Evolutionary conservation across 2,797 vertebrate species (phyloP).

Genomic region (Lepilemur septentrionalis): DNA sequence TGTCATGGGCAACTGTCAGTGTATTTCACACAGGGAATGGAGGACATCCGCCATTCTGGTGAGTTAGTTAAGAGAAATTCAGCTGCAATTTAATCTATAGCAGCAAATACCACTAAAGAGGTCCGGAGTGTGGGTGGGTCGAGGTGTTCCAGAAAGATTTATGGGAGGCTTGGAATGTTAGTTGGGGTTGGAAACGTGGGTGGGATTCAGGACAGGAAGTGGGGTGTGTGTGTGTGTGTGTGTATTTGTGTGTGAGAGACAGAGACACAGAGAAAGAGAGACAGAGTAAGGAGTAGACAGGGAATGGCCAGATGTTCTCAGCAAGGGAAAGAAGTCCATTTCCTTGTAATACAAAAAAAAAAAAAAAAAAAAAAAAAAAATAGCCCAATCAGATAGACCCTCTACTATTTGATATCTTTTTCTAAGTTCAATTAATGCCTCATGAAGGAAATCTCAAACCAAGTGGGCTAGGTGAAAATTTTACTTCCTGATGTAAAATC

Average conservation of each 20-base stretch:
- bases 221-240: background rate
- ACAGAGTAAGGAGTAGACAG: background rate
- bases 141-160: background rate
- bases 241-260: background rate
- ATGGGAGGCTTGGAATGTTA: background rate
- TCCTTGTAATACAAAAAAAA: background rate
- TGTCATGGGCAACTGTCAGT: background rate
- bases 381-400: background rate
- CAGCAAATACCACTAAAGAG: background rate
- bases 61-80: background rate
- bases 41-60: background rate
- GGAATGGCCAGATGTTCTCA: background rate
- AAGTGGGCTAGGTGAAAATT: background rate
- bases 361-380: constrained; percentile 37
- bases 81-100: background rate
- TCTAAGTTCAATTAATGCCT: background rate
- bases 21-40: background rate
- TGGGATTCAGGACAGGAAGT: background rate
- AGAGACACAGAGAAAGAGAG: too few species aligned
- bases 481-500: constrained; percentile 39
- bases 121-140: background rate
- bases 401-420: constrained; percentile 3
- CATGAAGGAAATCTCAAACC: background rate
- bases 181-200: background rate
- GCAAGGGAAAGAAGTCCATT: background rate